Evolutionary conservation across 2,888 invertebrate genomes (phyloP).

Genomic region (Polietes domitor): DNA sequence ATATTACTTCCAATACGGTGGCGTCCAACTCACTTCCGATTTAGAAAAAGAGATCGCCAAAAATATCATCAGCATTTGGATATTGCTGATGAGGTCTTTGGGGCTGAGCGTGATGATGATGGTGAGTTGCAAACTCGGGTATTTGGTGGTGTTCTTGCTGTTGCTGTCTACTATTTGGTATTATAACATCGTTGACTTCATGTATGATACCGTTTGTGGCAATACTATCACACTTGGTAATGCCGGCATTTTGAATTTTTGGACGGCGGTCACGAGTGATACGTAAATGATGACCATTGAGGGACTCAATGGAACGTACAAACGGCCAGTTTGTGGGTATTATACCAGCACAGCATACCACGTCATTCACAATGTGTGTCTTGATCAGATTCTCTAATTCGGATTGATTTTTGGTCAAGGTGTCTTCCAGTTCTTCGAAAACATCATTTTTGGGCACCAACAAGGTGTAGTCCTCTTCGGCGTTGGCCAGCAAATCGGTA

Average conservation of each 20-base stretch:
- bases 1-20: conserved; percentile 8
- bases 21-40: background rate
- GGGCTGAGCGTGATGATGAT: conserved; percentile 39
- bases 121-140: conserved; percentile 58
- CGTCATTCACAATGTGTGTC: conserved; percentile 80
- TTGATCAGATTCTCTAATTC: conserved; percentile 77
- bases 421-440: conserved; percentile 78
- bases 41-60: conserved; percentile 74
- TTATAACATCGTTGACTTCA: conserved; percentile 80
- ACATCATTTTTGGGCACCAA: conserved; percentile 80
- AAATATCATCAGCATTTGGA: conserved; percentile 64
- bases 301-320: conserved; percentile 78
- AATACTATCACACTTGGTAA: conserved; percentile 80
- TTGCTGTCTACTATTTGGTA: conserved; percentile 70
- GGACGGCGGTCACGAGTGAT: conserved; percentile 80
- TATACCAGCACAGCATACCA: conserved; percentile 80
- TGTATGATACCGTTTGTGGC: conserved; percentile 80
- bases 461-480: conserved; percentile 76
- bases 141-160: conserved; percentile 43
- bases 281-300: conserved; percentile 77
- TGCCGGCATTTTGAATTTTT: conserved; percentile 80
- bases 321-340: conserved; percentile 81
- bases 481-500: conserved; percentile 75
- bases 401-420: conserved; percentile 70
- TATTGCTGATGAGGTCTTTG: conserved; percentile 63